Evolutionary conservation across 1,140 invertebrate genomes (phyloP).

Genomic region (Phenacoccus solenopsis): DNA sequence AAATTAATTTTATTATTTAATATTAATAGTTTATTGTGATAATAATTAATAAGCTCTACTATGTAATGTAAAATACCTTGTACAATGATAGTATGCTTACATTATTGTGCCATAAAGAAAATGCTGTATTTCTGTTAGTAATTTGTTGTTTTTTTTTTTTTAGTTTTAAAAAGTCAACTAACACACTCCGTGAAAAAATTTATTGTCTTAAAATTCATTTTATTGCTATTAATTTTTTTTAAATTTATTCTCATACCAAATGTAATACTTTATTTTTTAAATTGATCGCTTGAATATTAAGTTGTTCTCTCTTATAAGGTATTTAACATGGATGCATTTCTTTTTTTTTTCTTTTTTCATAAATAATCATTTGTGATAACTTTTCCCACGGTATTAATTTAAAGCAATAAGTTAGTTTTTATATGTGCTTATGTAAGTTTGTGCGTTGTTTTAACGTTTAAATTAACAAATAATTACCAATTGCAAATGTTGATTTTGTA

Average conservation of each 20-base stretch:
- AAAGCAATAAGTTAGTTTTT: not conserved
- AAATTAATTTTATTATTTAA: too few relatives aligned
- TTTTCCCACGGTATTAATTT: conserved; percentile 2
- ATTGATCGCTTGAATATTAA: too few relatives aligned
- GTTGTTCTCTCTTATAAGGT: not conserved
- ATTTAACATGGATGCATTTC: not conserved
- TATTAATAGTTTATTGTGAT: not conserved
- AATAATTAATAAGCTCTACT: not conserved
- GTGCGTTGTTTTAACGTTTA: not conserved
- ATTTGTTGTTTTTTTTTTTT: too few relatives aligned
- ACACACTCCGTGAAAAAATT: too few relatives aligned
- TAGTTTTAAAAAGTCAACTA: too few relatives aligned
- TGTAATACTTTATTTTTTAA: too few relatives aligned
- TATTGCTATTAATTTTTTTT: too few relatives aligned
- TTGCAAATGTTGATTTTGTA: not conserved
- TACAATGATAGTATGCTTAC: not conserved
- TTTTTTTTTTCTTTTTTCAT: too few relatives aligned
- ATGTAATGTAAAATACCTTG: not conserved
- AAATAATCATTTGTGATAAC: not conserved
- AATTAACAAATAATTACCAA: not conserved
- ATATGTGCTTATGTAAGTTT: not conserved
- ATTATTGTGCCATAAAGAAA: not conserved
- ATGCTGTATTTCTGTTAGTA: not conserved
- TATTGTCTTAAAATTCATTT: too few relatives aligned
- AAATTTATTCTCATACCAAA: too few relatives aligned